Evolutionary conservation across 35 echinoderm and acorn worm species (phyloP).

Genomic region (Stichopus chloronotus): DNA sequence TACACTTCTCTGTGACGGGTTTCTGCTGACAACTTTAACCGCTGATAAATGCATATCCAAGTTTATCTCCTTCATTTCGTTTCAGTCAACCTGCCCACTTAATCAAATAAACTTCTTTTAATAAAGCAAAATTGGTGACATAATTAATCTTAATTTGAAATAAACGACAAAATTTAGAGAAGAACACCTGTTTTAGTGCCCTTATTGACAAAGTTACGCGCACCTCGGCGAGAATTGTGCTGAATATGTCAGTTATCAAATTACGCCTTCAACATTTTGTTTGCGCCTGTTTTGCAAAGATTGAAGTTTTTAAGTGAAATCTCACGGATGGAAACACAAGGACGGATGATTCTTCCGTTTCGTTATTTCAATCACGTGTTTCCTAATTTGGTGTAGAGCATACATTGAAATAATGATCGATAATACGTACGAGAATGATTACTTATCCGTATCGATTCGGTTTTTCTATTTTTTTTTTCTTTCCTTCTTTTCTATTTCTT

Average conservation of each 20-base stretch:
- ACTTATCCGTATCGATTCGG: no score
- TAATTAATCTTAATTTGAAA: conserved; percentile 39
- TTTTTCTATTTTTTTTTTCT: not conserved
- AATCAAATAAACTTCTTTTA: conserved; percentile 25
- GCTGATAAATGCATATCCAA: not conserved
- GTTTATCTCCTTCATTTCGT: not conserved
- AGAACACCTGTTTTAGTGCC: conserved; percentile 5
- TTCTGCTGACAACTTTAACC: not conserved
- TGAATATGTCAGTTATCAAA: conserved; percentile 11
- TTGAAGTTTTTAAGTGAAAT: conserved; percentile 17
- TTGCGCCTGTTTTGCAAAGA: not conserved
- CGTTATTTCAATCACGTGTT: not conserved
- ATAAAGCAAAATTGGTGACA: conserved; percentile 27
- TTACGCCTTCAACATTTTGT: not conserved
- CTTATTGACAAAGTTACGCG: conserved; percentile 34
- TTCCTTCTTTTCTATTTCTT: no score
- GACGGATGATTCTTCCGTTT: not conserved
- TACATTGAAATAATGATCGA: not conserved
- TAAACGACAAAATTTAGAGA: conserved; percentile 23
- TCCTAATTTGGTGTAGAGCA: not conserved
- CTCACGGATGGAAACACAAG: not conserved
- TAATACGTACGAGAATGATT: not conserved
- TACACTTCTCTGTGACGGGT: not conserved
- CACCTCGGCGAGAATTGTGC: not conserved
- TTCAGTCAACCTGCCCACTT: not conserved